Conservation (phyloP, 2,888 invertebrate genomes). For the Volucella bombylans region DNA sequence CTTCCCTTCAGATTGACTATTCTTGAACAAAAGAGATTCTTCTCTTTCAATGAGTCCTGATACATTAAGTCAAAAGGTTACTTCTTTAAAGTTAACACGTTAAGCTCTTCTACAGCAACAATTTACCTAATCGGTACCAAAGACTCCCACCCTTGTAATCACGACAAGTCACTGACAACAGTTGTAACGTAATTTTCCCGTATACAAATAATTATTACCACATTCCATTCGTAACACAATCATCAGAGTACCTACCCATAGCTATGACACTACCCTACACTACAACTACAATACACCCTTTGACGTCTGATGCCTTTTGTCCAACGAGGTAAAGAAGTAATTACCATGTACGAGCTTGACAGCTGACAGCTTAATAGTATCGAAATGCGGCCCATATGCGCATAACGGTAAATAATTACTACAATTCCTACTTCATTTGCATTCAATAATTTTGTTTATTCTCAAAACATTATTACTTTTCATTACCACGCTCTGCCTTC, state of each 20-base stretch:
- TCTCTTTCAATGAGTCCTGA: too few relatives aligned
- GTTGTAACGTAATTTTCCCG: background rate
- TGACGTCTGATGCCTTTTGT: background rate
- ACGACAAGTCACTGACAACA: background rate
- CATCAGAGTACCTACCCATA: background rate
- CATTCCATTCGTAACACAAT: conserved; percentile 1
- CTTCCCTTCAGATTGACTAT: too few relatives aligned
- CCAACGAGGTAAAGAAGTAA: conserved; percentile 41
- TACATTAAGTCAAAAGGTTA: too few relatives aligned
- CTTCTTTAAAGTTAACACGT: too few relatives aligned
- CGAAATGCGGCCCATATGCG: conserved; percentile 22
- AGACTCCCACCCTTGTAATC: too few relatives aligned
- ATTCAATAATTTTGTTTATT: conserved; percentile 69
- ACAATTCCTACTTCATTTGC: conserved; percentile 35
- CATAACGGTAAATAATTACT: conserved; percentile 56
- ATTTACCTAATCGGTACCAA: too few relatives aligned
- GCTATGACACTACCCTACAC: background rate
- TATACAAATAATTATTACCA: conserved; percentile 16
- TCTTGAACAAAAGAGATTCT: too few relatives aligned
- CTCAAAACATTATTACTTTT: conserved; percentile 36
- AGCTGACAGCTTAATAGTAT: conserved; percentile 57
- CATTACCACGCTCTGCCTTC: conserved; percentile 9
- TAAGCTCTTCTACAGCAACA: too few relatives aligned
- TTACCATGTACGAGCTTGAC: conserved; percentile 60
- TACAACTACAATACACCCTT: conserved; percentile 16